These are phyloP conservation scores for Bos javanicus DNA, from an alignment of 2,113 vertebrate species.

Conservation along the genomic window DNA sequence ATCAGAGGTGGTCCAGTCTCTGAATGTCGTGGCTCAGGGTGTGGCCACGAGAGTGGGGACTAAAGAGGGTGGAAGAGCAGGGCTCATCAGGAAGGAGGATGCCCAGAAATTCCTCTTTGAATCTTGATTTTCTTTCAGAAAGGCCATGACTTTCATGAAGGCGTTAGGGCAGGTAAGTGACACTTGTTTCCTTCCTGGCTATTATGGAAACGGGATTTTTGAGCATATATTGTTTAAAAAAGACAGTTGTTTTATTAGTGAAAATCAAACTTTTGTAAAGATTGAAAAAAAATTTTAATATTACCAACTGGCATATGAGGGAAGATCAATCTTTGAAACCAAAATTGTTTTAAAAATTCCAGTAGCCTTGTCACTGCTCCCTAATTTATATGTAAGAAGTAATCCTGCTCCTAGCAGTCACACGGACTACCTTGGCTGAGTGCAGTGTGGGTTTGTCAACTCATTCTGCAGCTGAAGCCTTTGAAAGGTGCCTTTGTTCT, in stretches of 20 bases:
- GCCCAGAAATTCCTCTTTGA: not conserved
- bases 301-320: not conserved
- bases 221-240: not conserved
- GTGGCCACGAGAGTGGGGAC: not conserved
- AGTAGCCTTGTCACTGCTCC: not conserved
- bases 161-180: constrained; percentile 92
- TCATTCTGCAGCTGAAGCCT: not conserved
- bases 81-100: not conserved
- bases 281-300: not conserved
- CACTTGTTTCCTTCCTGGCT: not conserved
- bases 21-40: not conserved
- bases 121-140: constrained; percentile 82
- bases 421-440: not conserved
- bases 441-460: not conserved
- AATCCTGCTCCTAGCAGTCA: not conserved
- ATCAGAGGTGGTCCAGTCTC: not conserved
- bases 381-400: not conserved
- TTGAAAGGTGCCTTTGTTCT: not conserved
- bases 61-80: not conserved
- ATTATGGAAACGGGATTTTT: not conserved
- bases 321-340: not conserved
- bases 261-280: not conserved
- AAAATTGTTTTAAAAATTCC: not conserved
- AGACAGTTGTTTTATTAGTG: not conserved
- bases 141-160: constrained; percentile 93